Evolutionary conservation across 2,888 invertebrate genomes (phyloP), one percentile per base, ranked within the genome.

Genomic region (Blera fallax): DNA sequence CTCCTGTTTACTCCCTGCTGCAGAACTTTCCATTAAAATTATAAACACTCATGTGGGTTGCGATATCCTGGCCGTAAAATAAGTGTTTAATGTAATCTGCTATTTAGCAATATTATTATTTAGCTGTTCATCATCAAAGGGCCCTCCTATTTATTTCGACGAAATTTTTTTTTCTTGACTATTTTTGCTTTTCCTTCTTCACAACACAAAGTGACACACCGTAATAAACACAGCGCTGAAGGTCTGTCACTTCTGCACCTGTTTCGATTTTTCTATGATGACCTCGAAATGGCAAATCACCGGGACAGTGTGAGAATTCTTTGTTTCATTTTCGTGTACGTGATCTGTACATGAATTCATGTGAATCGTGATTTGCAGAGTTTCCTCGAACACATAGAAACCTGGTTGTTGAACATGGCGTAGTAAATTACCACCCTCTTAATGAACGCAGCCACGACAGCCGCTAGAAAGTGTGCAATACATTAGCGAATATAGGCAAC

Each of bases 11-110:
- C 87, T 88, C 60, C 64, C 79, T 52, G 87, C 83, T 80, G 87
- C 88, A 56, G 60, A 73, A 65, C 88, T 88, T 88, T 89, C 89
- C 89, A 89, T 89, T 88, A 89, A 89, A 88, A 73, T 85, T 69
- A 67, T 48, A 48, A 82, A 81, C 81, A 64, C 65, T 65, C 84
- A 84, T 84, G 52, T 45, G 60, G 56, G 18, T 64, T 32, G 11
- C 32, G 37, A 40, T 56, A 56, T 65, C 24, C 45, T 40, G 37
- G 56, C 8, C 21, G 34, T 45, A 16, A 77, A 56, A 32, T 62
- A 40, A 45, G 10, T 56, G 14, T 14, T 64, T 24, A 8, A 6
- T n/a, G n/a, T n/a, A n/a, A n/a, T n/a, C n/a, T n/a, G 14, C 14
- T 37, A 27, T 40, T 70, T 24, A 34, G 29, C 0, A 16, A 18